These are phyloP conservation scores for Sebastiscus tertius DNA, from an alignment of 2,797 vertebrate species.

Conservation along the genomic window DNA sequence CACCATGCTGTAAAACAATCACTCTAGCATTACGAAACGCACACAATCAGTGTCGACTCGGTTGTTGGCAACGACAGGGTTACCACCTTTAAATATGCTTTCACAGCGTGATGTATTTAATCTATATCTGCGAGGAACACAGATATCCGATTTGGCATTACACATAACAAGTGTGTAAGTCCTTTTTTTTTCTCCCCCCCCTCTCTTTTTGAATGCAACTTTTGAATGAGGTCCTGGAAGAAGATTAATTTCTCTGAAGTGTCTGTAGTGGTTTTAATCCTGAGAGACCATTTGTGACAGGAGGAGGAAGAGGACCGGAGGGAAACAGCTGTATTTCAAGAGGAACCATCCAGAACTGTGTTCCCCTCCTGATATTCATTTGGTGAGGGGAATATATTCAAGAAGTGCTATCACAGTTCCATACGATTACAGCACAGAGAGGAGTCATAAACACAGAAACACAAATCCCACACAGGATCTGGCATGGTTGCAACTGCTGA, in stretches of 20 bases:
- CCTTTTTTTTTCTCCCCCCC: neutral
- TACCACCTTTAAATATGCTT: slow-evolving; percentile 29
- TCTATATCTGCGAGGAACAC: slow-evolving; percentile 45
- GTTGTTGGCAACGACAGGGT: slow-evolving; percentile 40
- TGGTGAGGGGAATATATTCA: slow-evolving; percentile 44
- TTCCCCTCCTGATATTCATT: slow-evolving; percentile 56
- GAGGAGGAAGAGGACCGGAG: slow-evolving; percentile 50
- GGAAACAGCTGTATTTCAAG: slow-evolving; percentile 73
- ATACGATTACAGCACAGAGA: slow-evolving; percentile 49
- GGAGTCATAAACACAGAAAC: slow-evolving; percentile 56
- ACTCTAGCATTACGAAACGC: slow-evolving; percentile 39
- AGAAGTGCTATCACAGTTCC: slow-evolving; percentile 47
- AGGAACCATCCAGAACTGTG: slow-evolving; percentile 63
- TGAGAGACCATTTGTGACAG: slow-evolving; percentile 59
- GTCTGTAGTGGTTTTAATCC: slow-evolving; percentile 72
- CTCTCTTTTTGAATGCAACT: slow-evolving; percentile 34
- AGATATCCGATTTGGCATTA: slow-evolving; percentile 23
- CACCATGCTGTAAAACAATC: slow-evolving; percentile 66
- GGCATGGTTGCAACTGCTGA: slow-evolving; percentile 48
- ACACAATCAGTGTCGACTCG: slow-evolving; percentile 61
- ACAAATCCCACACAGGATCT: slow-evolving; percentile 53
- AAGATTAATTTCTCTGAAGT: slow-evolving; percentile 68
- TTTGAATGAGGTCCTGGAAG: slow-evolving; percentile 53
- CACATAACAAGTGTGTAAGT: slow-evolving; percentile 3
- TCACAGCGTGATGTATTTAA: slow-evolving; percentile 27